Evolutionary conservation across 1,140 invertebrate genomes (phyloP), one percentile per base, ranked within the genome.

Genomic region (Anastrepha obliqua): DNA sequence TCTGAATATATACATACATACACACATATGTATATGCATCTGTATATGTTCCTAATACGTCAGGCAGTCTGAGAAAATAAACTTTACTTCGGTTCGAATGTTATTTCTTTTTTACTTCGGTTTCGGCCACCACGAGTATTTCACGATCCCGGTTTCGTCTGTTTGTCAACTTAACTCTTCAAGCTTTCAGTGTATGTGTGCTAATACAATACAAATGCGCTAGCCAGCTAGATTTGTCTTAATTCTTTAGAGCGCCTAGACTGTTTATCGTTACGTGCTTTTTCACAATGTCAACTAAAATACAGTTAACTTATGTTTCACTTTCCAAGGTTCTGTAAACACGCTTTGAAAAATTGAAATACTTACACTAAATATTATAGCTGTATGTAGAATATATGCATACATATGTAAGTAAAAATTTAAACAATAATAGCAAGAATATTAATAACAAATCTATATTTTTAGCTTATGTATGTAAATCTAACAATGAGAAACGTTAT

Each of bases 301-400:
- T 88, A 88, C 87, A 88, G 87, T 88, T 88, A 88, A 86, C 87
- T 88, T 88, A 70, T 88, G 85, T 88, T 86, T 88, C 44, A 62
- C 85, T 88, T 86, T 86, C 55, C 85, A 88, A 86, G 87, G 85
- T 88, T 88, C 70, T 78, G 42, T 65, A 86, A 62, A 86, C 74
- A 81, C 44, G 58, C 51, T 65, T 62, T 55, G n/a, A 47, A 67
- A 87, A 64, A 87, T 47, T 67, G n/a, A 64, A 87, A 87, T 55
- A 87, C 62, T 87, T 42, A 55, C 20, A 51, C 39, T 67, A 67
- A 29, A 67, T 51, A 55, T 87, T 86, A 17, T 67, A 9, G 47
- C 44, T 81, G n/a, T 55, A 20, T 55, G n/a, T 55, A 81, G 47
- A 47, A 29, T 67, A 70, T 15, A 86, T 86, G 42, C 6, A 17